Evolutionary conservation across 2,888 invertebrate genomes (phyloP).

Genomic region (Catocala nupta): DNA sequence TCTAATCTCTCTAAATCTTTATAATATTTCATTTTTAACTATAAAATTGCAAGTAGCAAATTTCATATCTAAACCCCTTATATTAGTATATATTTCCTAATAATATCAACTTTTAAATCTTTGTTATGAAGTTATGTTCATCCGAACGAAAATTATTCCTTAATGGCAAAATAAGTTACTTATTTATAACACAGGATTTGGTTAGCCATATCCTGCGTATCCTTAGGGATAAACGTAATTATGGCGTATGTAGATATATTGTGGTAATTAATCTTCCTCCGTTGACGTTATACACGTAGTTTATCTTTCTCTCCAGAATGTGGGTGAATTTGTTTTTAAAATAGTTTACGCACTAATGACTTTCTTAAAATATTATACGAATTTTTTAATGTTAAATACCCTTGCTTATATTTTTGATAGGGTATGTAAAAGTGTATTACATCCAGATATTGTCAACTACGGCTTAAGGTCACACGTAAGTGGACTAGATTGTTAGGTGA

Average conservation of each 20-base stretch:
- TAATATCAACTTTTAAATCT: too few species aligned
- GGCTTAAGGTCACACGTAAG: too few species aligned
- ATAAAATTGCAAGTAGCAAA: too few species aligned
- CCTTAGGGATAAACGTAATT: not conserved
- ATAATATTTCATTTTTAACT: too few species aligned
- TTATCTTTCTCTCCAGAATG: conserved; percentile 4
- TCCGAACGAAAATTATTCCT: not conserved
- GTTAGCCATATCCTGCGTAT: not conserved
- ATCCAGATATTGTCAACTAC: too few species aligned
- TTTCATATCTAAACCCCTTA: too few species aligned
- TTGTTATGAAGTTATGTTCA: not conserved
- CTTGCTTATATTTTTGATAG: too few species aligned
- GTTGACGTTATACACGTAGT: conserved; percentile 9
- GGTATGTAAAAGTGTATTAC: too few species aligned
- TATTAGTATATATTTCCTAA: too few species aligned
- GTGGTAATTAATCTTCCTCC: conserved; percentile 11
- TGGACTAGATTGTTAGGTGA: too few species aligned
- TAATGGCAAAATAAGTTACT: not conserved
- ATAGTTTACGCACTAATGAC: conserved; percentile 4
- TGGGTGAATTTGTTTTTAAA: conserved; percentile 1
- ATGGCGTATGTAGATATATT: not conserved
- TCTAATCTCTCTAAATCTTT: too few species aligned
- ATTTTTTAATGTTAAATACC: too few species aligned
- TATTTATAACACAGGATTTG: not conserved
- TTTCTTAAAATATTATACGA: not conserved